Conservation (phyloP, 1,140 invertebrate genomes). For the Megalopta genalis region DNA sequence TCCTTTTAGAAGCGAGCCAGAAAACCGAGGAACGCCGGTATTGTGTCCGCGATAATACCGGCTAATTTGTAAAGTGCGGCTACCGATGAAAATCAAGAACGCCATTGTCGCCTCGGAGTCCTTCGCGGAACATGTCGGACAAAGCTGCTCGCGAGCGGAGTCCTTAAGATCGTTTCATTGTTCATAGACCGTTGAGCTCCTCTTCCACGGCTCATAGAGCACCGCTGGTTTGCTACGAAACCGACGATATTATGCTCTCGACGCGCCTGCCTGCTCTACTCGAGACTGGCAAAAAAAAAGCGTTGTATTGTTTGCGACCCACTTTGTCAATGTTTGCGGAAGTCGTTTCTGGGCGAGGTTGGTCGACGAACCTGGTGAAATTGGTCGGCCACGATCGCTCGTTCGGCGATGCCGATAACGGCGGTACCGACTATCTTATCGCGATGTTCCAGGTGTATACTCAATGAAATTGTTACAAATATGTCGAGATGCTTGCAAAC, state of each 20-base stretch:
- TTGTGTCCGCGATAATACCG: constrained; percentile 32
- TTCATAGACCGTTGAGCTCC: constrained; percentile 26
- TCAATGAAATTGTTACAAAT: not conserved
- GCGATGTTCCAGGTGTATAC: not conserved
- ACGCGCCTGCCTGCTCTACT: not conserved
- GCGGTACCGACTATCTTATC: constrained; percentile 13
- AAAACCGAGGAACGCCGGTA: constrained; percentile 6
- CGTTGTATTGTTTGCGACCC: constrained; percentile 29
- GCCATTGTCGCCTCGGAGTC: not conserved
- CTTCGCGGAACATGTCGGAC: constrained; percentile 40
- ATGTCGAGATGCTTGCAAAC: too few species aligned
- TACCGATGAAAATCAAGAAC: constrained; percentile 32
- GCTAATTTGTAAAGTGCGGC: constrained; percentile 35
- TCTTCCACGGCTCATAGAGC: constrained; percentile 35
- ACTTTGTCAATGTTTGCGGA: constrained; percentile 31
- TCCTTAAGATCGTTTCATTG: constrained; percentile 46
- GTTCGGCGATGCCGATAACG: not conserved
- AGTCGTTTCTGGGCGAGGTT: too few species aligned
- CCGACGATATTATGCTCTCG: constrained; percentile 42
- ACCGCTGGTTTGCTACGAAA: constrained; percentile 26
- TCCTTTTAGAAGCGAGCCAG: not conserved
- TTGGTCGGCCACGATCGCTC: not conserved
- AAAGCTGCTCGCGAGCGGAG: constrained; percentile 15
- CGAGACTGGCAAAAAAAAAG: too few species aligned
- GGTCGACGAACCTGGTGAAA: not conserved